A percentile compares a stretch with the other conserved stretches of the same genome.
Conservation (phyloP, 2,888 invertebrate species). For the Lissonota sp. region DNA sequence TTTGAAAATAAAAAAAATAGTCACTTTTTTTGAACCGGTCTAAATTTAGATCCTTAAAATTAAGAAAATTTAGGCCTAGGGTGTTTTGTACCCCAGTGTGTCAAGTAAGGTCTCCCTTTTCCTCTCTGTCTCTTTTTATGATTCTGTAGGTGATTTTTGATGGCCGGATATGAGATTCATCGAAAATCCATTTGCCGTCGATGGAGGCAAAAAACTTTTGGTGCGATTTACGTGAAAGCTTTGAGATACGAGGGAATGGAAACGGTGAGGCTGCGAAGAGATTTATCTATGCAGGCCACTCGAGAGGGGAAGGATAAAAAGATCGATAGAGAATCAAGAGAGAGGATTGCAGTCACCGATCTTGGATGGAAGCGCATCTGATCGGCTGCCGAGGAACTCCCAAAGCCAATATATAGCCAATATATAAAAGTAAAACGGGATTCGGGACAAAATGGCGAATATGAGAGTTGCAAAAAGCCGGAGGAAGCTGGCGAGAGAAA, state of each 20-base stretch:
- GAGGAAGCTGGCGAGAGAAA: slow-evolving; percentile 10
- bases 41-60: no score
- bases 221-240: slow-evolving; percentile 47
- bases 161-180: slow-evolving; percentile 64
- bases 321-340: slow-evolving; percentile 56
- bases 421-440: slow-evolving; percentile 50
- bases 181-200: slow-evolving; percentile 61
- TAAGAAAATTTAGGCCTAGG: no score
- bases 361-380: slow-evolving; percentile 53
- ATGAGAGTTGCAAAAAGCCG: slow-evolving; percentile 20
- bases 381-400: slow-evolving; percentile 56
- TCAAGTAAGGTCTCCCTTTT: neutral
- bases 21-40: no score
- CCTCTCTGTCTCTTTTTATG: neutral
- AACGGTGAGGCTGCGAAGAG: slow-evolving; percentile 31
- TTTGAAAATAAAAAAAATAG: no score
- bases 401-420: slow-evolving; percentile 50
- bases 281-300: slow-evolving; percentile 57
- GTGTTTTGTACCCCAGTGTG: no score
- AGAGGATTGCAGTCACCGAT: slow-evolving; percentile 33
- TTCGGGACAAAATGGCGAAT: slow-evolving; percentile 36
- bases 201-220: slow-evolving; percentile 58
- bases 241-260: slow-evolving; percentile 25
- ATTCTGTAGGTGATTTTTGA: slow-evolving; percentile 35
- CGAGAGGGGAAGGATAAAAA: slow-evolving; percentile 47